Evolutionary conservation across 2,113 vertebrate species (phyloP).

Genomic region (Garra rufa): DNA sequence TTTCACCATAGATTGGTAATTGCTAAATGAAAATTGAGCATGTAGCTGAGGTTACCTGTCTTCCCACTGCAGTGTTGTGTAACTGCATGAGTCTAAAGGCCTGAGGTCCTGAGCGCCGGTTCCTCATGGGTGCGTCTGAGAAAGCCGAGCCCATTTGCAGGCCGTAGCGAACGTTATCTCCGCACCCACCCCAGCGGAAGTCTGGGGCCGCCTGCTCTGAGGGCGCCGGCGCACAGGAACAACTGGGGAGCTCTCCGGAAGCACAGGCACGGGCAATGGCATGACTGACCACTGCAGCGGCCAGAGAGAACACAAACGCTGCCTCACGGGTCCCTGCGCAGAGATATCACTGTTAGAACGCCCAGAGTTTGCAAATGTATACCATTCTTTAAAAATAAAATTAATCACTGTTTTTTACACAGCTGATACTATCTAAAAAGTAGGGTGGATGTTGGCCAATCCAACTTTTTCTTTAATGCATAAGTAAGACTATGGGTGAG

Average conservation of each 20-base stretch:
- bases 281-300: constrained; percentile 69
- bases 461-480: no score
- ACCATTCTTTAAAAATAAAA: neutral
- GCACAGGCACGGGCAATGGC: constrained; percentile 75
- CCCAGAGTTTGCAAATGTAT: neutral
- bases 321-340: constrained; percentile 76
- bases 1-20: no score
- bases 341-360: constrained; percentile 14
- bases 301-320: constrained; percentile 76
- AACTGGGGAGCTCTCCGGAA: constrained; percentile 74
- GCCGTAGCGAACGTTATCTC: constrained; percentile 78
- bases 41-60: constrained; percentile 66
- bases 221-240: constrained; percentile 74
- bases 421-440: neutral
- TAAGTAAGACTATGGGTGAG: no score
- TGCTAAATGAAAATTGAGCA: neutral
- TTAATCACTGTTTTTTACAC: neutral
- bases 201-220: constrained; percentile 65
- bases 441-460: neutral
- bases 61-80: constrained; percentile 76
- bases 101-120: constrained; percentile 59
- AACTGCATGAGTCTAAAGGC: constrained; percentile 70
- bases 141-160: constrained; percentile 78
- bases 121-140: constrained; percentile 71
- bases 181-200: constrained; percentile 80